Evolutionary conservation across 2,888 invertebrate genomes (phyloP), one percentile per base, ranked within the genome.

Genomic region (Yponomeuta plumbellus): DNA sequence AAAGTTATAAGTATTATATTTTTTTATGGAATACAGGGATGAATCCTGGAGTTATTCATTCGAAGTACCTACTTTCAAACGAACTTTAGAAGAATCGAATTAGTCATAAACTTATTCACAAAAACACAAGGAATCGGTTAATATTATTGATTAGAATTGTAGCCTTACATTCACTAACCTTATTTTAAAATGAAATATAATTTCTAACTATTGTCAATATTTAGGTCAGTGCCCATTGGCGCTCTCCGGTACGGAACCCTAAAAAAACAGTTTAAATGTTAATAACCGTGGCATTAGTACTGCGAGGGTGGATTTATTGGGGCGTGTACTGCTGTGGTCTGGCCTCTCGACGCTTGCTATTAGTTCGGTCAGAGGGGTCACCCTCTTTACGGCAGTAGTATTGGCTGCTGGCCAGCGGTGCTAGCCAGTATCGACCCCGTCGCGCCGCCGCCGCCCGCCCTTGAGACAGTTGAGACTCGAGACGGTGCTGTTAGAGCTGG

Each of bases 381-480:
- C 17, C 17, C 1, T 52, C 3, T 13, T 52, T 52, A 17, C 44
- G 44, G 17, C 44, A 17, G 26, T 58, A 61, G 63, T 59, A 80
- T 90, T 93, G 93, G 93, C 92, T 81, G 80, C 80, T 79, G 85
- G 88, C 92, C 92, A 92, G 88, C 84, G 82, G 61, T 22, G 63
- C 40, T 40, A 17, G 39, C 6, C 63, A 84, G 86, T 87, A 87
- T 88, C 88, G 88, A 88, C 86, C 85, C 79, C 78, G 75, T 67
- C 72, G 73, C 67, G 44, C 40, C 63, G 59, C n/a, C n/a, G 34
- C 26, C 26, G 40, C 20, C 63, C 63, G 68, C 72, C 72, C 71
- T 70, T 72, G 68, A 71, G 66, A 71, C 68, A 67, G 8, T 13
- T 17, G 44, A 34, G 34, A 34, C 34, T 34, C 8, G 34, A 34